These are phyloP conservation scores for Eulemur mongoz DNA, from an alignment of 2,797 vertebrate genomes.

Conservation along the genomic window DNA sequence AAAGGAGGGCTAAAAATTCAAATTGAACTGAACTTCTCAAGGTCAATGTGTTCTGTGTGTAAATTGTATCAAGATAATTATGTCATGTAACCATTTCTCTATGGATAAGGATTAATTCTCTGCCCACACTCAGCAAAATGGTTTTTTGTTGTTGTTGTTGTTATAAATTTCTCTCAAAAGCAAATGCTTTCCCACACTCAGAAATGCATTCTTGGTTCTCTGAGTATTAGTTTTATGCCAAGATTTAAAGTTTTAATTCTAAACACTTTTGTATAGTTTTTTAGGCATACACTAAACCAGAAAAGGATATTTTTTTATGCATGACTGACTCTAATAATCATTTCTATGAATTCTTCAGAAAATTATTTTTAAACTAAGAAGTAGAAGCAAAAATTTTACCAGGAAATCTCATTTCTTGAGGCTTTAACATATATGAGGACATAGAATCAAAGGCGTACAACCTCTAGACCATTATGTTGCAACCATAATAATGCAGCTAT, in stretches of 20 bases:
- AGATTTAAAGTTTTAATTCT: slow-evolving; percentile 65
- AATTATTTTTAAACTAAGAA: slow-evolving; percentile 43
- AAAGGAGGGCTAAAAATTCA: slow-evolving; percentile 33
- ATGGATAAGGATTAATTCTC: slow-evolving; percentile 46
- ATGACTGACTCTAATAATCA: not conserved
- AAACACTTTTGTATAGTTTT: slow-evolving; percentile 34
- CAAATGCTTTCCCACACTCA: slow-evolving; percentile 71
- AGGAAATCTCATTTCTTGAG: slow-evolving; percentile 31
- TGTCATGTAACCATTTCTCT: slow-evolving; percentile 43
- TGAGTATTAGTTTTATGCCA: slow-evolving; percentile 33
- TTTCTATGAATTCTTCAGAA: slow-evolving; percentile 45
- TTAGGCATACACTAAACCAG: not conserved
- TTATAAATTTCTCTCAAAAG: slow-evolving; percentile 73
- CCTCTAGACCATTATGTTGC: not conserved
- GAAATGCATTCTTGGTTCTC: slow-evolving; percentile 52
- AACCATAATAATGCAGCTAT: not conserved
- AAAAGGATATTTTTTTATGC: slow-evolving; percentile 43
- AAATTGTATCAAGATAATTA: slow-evolving; percentile 48
- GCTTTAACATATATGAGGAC: slow-evolving; percentile 48
- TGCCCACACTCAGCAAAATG: slow-evolving; percentile 47
- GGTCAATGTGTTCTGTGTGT: not conserved
- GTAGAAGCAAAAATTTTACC: not conserved
- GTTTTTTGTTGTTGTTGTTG: not conserved
- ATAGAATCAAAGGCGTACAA: not conserved
- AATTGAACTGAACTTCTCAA: slow-evolving; percentile 21